These are phyloP conservation scores for Erythrocercus mccallii DNA, from an alignment of 2,113 vertebrate species.

Conservation along the genomic window DNA sequence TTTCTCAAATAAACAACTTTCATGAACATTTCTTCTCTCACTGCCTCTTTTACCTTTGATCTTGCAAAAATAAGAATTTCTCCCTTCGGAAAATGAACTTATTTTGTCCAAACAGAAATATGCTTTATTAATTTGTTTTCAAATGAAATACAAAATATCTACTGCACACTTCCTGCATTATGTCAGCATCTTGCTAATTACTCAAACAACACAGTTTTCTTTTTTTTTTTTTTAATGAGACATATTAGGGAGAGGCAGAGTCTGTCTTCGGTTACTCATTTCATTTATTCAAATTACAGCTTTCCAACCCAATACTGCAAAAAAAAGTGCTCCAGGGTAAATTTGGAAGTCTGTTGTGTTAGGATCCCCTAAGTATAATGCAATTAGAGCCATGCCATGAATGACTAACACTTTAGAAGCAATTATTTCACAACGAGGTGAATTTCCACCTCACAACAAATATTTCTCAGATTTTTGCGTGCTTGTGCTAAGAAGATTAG, in stretches of 20 bases:
- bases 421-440: conserved; percentile 44
- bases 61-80: not conserved
- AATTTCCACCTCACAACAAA: conserved; percentile 20
- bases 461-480: not conserved
- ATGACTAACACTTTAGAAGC: conserved; percentile 26
- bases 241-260: not conserved
- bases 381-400: conserved; percentile 40
- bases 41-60: not conserved
- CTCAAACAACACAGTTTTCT: not conserved
- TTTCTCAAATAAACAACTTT: not conserved
- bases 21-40: not conserved
- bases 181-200: conserved; percentile 45
- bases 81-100: not conserved
- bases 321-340: conserved; percentile 40
- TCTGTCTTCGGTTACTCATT: conserved; percentile 52
- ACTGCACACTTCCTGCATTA: not conserved
- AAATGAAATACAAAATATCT: not conserved
- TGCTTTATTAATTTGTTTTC: conserved; percentile 33
- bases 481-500: not conserved
- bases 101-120: not conserved
- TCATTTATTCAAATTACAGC: conserved; percentile 51
- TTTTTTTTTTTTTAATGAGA: not conserved
- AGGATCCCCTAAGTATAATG: conserved; percentile 28
- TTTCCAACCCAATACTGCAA: conserved; percentile 22
- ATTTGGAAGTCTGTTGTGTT: conserved; percentile 48